Base-by-base conservation (phyloP, 2,888 invertebrate genomes). In the Glaucopsyche alexis region DNA sequence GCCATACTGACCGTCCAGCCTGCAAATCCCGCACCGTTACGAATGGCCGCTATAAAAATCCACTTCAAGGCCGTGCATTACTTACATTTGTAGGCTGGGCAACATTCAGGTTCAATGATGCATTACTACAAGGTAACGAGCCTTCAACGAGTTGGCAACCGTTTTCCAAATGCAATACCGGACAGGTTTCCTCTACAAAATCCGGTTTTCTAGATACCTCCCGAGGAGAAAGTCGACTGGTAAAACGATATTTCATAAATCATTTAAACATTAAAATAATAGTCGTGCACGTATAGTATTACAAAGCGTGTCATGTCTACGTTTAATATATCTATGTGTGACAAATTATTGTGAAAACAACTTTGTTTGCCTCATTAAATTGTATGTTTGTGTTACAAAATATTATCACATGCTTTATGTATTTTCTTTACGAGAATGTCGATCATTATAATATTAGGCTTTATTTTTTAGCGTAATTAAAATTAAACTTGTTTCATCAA, bases 161-260 rank as follows among this genome's bases (percentile, higher is more conserved):
- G 60, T 38, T 19, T 60, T 29, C 13, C 67, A 67, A 67, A 9
- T 42, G 67, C 67, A 67, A 67, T n/a, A 67, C 67, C 67, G 67
- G 67, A 67, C 45, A 67, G 19, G 45, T 67, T 67, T 67, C 67
- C 67, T 45, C 9, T 16, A 19, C 11, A 13, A 7, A 16, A 42
- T 67, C 67, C 67, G 67, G 67, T 67, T 42, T 19, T 67, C 67
- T 45, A 67, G 67, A 67, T 45, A 67, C 42, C 16, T 16, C 45
- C 45, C 16, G 6, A 38, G 45, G 67, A 67, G 45, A 67, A 67
- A 67, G 67, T 47, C 67, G n/a, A 19, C 45, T 29, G 19, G 60
- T 38, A 16, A 60, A 60, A 60, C 19, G 9, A 16, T 52, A 19
- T 9, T 11, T 60, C 29, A 60, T 60, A 11, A 13, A 60, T 29